Conservation (phyloP, 2,113 vertebrate species). For the Lophura nycthemera region DNA sequence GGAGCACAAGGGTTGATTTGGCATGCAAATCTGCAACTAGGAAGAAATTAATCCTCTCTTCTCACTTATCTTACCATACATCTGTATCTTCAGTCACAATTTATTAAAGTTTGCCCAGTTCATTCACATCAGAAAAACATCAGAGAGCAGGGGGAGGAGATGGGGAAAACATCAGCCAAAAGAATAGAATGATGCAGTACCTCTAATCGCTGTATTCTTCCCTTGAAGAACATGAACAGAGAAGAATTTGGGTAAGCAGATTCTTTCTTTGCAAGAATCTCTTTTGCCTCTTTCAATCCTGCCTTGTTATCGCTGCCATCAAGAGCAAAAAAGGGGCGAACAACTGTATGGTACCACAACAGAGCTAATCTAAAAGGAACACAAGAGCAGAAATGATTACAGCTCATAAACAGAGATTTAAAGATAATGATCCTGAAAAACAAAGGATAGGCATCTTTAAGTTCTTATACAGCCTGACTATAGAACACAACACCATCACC, state of each 20-base stretch:
- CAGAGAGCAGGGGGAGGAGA: neutral
- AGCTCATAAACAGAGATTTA: neutral
- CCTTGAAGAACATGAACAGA: slow-evolving; percentile 98
- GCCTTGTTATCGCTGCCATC: slow-evolving; percentile 91
- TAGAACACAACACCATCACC: neutral
- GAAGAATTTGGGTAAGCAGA: slow-evolving; percentile 97
- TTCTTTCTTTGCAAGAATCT: slow-evolving; percentile 94
- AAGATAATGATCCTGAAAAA: neutral
- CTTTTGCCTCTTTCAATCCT: slow-evolving; percentile 93
- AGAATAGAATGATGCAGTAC: slow-evolving; percentile 68
- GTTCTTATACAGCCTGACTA: neutral
- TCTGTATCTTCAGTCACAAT: neutral
- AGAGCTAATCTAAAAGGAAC: slow-evolving; percentile 87
- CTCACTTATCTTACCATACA: neutral
- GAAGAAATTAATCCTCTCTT: neutral
- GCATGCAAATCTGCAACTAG: neutral
- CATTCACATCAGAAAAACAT: neutral
- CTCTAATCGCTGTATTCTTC: slow-evolving; percentile 96
- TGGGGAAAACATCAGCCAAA: neutral
- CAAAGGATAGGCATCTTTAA: neutral
- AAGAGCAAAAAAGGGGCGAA: slow-evolving; percentile 96
- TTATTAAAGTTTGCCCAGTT: neutral
- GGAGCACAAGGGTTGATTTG: neutral
- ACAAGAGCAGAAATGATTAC: slow-evolving; percentile 37
- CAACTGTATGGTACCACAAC: slow-evolving; percentile 98